Base-by-base conservation (phyloP, 1,140 invertebrate species). In the Mamestra configurata region DNA sequence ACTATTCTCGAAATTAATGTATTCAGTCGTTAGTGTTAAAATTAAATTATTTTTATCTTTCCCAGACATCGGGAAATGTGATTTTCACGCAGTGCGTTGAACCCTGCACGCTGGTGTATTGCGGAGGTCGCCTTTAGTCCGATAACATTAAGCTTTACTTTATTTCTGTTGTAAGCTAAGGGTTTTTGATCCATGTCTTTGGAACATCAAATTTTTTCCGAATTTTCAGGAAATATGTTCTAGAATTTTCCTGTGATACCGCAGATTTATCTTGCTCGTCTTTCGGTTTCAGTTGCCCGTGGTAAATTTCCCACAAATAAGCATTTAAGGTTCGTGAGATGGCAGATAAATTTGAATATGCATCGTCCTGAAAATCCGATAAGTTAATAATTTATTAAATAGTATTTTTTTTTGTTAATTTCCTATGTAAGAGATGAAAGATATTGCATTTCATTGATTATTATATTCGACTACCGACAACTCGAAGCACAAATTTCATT, bases 41-140 rank as follows among this genome's bases (percentile, higher is more conserved):
- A 51, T 37, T 53, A 72, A 24, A 27, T 24, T 76, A 59, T 59
- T 43, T 43, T 77, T 64, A 80, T 81, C 64, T 71, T 37, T 11
- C 43, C 55, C 51, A 35, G 53, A 55, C 31, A 77, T 81, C 73
- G 79, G 79, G 77, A 81, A 81, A 81, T 72, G 68, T 72, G 55
- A 71, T 80, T 82, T 83, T 80, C 61, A 79, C 73, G 61, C 22
- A 79, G 84, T 82, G 72, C 84, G 79, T 84, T 86, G 84, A 86
- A 86, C 84, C 81, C 66, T 79, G 77, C 73, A 46, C 66, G 71
- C 73, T 79, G 72, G 71, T 57, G 66, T 83, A 83, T 80, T 84
- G 84, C 80, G 79, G 81, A 79, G 77, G 84, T 83, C 79, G 79
- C 73, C 51, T 5, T 4, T 49, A 75, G 18, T 61, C 7, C 55